These are phyloP conservation scores for Lepas anatifera DNA, from an alignment of 2,888 invertebrate species.

Conservation along the genomic window DNA sequence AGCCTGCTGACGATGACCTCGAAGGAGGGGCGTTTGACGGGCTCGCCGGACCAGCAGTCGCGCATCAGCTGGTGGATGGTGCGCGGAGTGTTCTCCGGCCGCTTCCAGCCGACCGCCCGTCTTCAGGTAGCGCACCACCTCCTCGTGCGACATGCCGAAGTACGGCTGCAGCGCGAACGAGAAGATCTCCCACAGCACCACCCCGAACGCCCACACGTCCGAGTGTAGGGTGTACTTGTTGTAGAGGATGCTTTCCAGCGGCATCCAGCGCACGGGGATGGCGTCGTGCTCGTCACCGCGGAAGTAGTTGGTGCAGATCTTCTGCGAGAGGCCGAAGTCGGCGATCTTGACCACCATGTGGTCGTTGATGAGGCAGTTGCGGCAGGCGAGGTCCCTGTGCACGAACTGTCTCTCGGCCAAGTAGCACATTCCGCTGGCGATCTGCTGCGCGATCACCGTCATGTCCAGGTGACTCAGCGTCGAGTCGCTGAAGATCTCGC, in stretches of 20 bases:
- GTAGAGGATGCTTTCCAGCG: conserved; percentile 86
- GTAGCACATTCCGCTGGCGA: conserved; percentile 91
- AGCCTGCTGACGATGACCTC: conserved; percentile 31
- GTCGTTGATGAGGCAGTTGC: conserved; percentile 90
- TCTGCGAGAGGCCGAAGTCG: conserved; percentile 91
- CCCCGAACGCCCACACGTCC: conserved; percentile 95
- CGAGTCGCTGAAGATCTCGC: conserved; percentile 46
- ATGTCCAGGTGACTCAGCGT: conserved; percentile 63
- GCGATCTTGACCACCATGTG: conserved; percentile 93
- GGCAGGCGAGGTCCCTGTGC: conserved; percentile 85
- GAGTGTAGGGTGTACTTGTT: conserved; percentile 93
- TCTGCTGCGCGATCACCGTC: conserved; percentile 71
- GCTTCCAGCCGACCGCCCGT: conserved; percentile 80
- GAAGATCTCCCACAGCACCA: conserved; percentile 93
- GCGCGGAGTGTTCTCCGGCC: conserved; percentile 79
- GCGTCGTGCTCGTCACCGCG: conserved; percentile 88
- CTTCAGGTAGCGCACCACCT: conserved; percentile 82
- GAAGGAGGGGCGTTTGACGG: conserved; percentile 74
- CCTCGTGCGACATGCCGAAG: conserved; percentile 93
- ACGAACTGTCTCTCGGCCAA: conserved; percentile 88
- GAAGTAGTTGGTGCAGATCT: conserved; percentile 48
- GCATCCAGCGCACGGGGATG: conserved; percentile 97
- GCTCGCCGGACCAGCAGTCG: conserved; percentile 81
- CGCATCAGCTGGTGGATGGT: conserved; percentile 80
- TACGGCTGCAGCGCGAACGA: conserved; percentile 93